phyloP scores from a whole-genome alignment of 2,113 vertebrate genomes.

The Thamnaconus septentrionalis region DNA sequence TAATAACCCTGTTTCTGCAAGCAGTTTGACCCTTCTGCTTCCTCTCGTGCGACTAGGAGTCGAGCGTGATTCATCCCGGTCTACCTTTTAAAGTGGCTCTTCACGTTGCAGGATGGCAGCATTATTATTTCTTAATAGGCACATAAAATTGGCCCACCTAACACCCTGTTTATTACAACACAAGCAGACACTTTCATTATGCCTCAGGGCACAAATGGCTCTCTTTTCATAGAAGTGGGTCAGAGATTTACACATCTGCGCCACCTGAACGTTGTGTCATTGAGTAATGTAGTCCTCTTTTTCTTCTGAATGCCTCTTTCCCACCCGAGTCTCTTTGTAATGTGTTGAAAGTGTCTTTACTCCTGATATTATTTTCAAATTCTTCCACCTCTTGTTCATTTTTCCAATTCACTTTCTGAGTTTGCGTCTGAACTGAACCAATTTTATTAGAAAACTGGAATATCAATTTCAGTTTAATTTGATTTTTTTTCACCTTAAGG shows the following conservation, averaged over 20 bases:
- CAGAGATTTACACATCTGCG: conserved; percentile 16
- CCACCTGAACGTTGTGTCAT: neutral
- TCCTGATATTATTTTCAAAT: neutral
- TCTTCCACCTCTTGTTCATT: conserved; percentile 5
- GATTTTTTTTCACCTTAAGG: too few relatives aligned
- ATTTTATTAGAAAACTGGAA: too few relatives aligned
- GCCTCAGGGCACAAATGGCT: conserved; percentile 29
- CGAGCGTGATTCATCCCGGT: conserved; percentile 6
- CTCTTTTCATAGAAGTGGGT: conserved; percentile 33
- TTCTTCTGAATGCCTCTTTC: conserved; percentile 1
- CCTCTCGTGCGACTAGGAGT: conserved; percentile 2
- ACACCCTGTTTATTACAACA: conserved; percentile 41
- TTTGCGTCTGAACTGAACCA: too few relatives aligned
- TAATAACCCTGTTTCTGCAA: neutral
- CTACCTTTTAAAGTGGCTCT: conserved; percentile 42
- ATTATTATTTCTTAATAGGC: conserved; percentile 45
- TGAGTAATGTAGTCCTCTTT: neutral
- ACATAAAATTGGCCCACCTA: conserved; percentile 42
- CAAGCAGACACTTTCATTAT: conserved; percentile 15
- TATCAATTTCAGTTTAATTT: too few relatives aligned
- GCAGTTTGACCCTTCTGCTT: conserved; percentile 11
- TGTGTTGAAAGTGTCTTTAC: neutral
- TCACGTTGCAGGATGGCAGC: conserved; percentile 9
- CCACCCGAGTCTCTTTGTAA: neutral
- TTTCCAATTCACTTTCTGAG: too few relatives aligned